phyloP scores from a whole-genome alignment of 2,797 vertebrate species.

The Tokudaia muenninki region DNA sequence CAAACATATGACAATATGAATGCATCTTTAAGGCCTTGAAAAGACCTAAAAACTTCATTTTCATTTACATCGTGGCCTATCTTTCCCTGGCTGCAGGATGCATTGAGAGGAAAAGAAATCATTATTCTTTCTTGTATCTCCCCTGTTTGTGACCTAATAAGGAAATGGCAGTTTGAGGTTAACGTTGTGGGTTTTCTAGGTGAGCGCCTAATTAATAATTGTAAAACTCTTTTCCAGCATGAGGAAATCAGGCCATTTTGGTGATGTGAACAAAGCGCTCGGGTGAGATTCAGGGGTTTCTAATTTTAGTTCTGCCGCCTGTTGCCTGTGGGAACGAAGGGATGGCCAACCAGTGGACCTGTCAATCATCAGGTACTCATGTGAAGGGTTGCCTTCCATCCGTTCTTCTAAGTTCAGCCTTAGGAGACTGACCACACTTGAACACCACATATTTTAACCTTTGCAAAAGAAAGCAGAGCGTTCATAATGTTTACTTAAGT shows the following conservation, averaged over 20 bases:
- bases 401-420: neutral
- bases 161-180: slow-evolving; percentile 80
- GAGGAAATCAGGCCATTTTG: slow-evolving; percentile 74
- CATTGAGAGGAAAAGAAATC: slow-evolving; percentile 10
- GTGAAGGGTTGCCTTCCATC: neutral
- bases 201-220: slow-evolving; percentile 78
- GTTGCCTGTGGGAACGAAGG: slow-evolving; percentile 49
- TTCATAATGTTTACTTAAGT: neutral
- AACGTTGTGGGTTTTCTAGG: slow-evolving; percentile 72
- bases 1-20: neutral
- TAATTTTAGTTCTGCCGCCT: slow-evolving; percentile 77
- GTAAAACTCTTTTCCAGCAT: slow-evolving; percentile 7
- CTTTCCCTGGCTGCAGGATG: neutral
- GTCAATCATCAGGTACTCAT: neutral
- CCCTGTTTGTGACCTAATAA: slow-evolving; percentile 76
- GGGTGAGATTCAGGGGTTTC: slow-evolving; percentile 57
- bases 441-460: neutral
- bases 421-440: neutral
- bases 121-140: slow-evolving; percentile 58
- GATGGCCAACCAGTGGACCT: neutral
- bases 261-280: slow-evolving; percentile 71
- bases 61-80: neutral
- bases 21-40: neutral
- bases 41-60: neutral
- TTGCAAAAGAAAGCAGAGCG: neutral